phyloP scores from a whole-genome alignment of 2,797 vertebrate species.

The Sphenopsis melanotis region DNA sequence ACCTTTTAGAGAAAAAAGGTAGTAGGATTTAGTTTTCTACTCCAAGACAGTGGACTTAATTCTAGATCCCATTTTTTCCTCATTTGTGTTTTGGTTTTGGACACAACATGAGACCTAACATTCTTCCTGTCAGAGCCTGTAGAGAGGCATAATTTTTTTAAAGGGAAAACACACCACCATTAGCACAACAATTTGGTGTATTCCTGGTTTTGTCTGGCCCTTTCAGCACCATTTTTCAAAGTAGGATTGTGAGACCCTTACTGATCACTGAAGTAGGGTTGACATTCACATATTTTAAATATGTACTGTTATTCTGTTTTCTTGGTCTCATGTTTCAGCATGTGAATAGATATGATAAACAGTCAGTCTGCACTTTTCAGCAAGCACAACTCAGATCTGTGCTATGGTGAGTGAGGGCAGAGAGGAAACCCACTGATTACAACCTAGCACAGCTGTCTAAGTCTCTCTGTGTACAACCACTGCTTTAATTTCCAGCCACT shows the following conservation, averaged over 20 bases:
- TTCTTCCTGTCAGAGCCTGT: not conserved
- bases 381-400: not conserved
- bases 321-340: not conserved
- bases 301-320: not conserved
- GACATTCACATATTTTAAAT: not conserved
- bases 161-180: not conserved
- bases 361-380: not conserved
- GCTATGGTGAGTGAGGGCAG: not conserved
- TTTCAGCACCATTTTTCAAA: not conserved
- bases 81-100: not conserved
- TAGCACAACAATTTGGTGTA: not conserved
- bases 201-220: not conserved
- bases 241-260: not conserved
- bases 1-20: not conserved
- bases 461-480: not conserved
- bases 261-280: not conserved
- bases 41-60: not conserved
- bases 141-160: not conserved
- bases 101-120: not conserved
- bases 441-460: not conserved
- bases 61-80: not conserved
- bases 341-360: not conserved
- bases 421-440: not conserved
- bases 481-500: not conserved
- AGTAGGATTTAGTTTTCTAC: not conserved